phyloP scores from a whole-genome alignment of 1,140 invertebrate species.

The Magallana gigas region DNA sequence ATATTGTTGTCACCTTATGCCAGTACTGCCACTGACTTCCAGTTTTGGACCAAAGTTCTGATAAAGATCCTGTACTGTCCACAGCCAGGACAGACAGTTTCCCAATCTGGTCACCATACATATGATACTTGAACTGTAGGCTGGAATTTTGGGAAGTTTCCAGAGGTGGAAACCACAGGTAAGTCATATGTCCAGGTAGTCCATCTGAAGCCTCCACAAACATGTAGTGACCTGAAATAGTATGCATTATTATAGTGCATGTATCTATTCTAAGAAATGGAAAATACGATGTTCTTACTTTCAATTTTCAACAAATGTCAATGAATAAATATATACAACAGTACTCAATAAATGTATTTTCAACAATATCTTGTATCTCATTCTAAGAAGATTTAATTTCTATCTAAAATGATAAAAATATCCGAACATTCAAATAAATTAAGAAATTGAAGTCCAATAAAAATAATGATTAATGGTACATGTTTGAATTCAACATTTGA shows the following conservation, averaged over 20 bases:
- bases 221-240: constrained; percentile 42
- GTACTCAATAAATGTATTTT: no score
- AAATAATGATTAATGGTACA: neutral
- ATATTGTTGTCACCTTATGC: neutral
- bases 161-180: constrained; percentile 25
- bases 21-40: constrained; percentile 34
- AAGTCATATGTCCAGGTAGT: constrained; percentile 7
- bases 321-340: no score
- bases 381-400: no score
- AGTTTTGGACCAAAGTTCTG: constrained; percentile 3
- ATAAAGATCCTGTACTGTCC: neutral
- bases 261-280: no score
- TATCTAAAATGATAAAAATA: no score
- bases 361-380: no score
- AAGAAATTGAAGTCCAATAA: neutral
- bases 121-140: constrained; percentile 39
- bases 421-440: no score
- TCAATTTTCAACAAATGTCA: no score
- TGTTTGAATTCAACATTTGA: no score
- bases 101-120: constrained; percentile 25
- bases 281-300: no score
- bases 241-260: no score
- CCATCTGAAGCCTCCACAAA: constrained; percentile 49
- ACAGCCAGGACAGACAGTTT: neutral
- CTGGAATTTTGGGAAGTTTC: neutral